Percentiles rank a stretch among this genome's conserved stretches.
Conservation (phyloP, 2,888 invertebrate genomes). For the Drosophila merina region DNA sequence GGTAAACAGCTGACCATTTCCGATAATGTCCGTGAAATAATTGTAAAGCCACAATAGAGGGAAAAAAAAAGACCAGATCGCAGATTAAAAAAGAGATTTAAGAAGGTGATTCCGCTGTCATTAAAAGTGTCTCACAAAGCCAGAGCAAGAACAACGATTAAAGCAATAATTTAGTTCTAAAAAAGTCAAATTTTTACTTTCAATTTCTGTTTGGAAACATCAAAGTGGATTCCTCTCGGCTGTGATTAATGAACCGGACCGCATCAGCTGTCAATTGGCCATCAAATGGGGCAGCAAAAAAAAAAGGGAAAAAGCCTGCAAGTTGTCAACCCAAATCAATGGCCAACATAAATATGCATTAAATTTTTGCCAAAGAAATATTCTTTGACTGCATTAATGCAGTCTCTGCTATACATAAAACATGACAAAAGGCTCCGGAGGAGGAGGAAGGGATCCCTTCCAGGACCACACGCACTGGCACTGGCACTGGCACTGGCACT, state of each 20-base stretch:
- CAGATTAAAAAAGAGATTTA: neutral
- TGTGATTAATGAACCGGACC: constrained; percentile 47
- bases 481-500: neutral
- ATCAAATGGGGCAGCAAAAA: constrained; percentile 23
- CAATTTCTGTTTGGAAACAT: neutral
- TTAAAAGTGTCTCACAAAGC: neutral
- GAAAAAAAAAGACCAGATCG: neutral
- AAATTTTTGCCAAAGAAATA: constrained; percentile 22
- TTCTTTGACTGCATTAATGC: constrained; percentile 8
- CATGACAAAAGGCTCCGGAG: constrained; percentile 44
- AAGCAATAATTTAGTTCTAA: too few relatives aligned
- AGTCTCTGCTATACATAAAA: constrained; percentile 40
- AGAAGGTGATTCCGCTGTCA: neutral
- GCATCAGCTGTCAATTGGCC: constrained; percentile 40
- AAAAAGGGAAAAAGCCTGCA: constrained; percentile 1
- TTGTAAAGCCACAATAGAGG: neutral
- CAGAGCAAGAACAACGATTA: neutral
- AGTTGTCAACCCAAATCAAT: constrained; percentile 55
- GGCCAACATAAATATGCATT: constrained; percentile 37
- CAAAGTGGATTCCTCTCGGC: constrained; percentile 19
- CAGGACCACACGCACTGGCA: constrained; percentile 46
- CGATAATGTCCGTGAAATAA: neutral
- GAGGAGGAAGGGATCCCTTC: constrained; percentile 22
- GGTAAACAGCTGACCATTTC: constrained; percentile 6
- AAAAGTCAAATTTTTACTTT: too few relatives aligned